Conservation (phyloP, 2,888 invertebrate genomes). For the Parnassius smintheus region DNA sequence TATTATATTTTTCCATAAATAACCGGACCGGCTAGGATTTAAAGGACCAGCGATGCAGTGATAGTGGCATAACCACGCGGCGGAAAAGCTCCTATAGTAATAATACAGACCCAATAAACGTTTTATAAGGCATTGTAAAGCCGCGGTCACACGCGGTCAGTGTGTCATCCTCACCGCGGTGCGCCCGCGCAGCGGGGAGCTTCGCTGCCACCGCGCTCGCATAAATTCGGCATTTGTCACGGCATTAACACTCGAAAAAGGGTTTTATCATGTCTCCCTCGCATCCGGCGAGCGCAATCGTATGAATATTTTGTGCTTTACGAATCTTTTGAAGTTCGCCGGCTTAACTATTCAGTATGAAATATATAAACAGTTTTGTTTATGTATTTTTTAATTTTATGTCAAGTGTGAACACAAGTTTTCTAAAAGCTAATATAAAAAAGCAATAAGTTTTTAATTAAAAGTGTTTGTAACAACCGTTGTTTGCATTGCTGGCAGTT, state of each 20-base stretch:
- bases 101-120: slow-evolving; percentile 19
- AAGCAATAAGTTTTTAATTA: no score
- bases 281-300: slow-evolving; percentile 70
- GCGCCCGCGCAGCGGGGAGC: slow-evolving; percentile 61
- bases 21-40: no score
- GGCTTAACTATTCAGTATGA: slow-evolving; percentile 23
- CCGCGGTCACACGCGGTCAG: slow-evolving; percentile 21
- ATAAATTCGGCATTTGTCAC: slow-evolving; percentile 80
- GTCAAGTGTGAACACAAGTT: no score
- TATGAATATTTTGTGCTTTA: slow-evolving; percentile 56
- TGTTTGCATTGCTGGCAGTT: no score
- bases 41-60: no score
- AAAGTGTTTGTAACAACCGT: no score
- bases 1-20: no score
- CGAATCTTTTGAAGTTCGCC: slow-evolving; percentile 60
- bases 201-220: slow-evolving; percentile 62
- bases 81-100: not conserved
- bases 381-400: not conserved
- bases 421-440: no score
- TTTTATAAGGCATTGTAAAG: slow-evolving; percentile 19
- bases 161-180: slow-evolving; percentile 31
- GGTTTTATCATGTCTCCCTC: slow-evolving; percentile 76
- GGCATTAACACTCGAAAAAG: slow-evolving; percentile 78
- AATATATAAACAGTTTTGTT: not conserved
- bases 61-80: no score